Base-by-base conservation (phyloP, 2,113 vertebrate genomes). In the Indicator maculatus region DNA sequence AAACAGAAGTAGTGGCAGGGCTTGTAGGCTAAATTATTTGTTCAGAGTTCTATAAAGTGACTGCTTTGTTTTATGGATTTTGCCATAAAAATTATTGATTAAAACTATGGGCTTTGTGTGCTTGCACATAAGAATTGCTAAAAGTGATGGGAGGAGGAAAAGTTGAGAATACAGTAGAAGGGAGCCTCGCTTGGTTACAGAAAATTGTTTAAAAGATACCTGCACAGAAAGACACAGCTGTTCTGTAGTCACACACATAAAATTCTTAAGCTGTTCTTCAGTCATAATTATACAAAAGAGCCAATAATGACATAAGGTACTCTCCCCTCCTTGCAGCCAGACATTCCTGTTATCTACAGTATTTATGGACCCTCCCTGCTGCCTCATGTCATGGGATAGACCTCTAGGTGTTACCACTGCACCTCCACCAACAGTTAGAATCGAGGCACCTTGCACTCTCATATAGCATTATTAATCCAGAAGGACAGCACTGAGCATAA, bases 31-130 rank as follows among this genome's bases (percentile, higher is more conserved):
- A 33, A 85, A 81, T 77, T 81, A 81, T 28, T 93, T 89, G 30
- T n/a, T 89, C 85, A n/a, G 31, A 88, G 80, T 50, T 73, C 6
- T 55, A 66, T 16, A 80, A 83, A 79, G 36, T 41, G 36, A 72
- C 55, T 75, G 55, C 8, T 83, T 89, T 80, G 55, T 88, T 80
- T 91, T 91, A 93, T 89, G 53, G 82, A 95, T 96, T 95, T 96
- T 94, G 15, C 85, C 69, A 86, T 75, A 86, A 83, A 90, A 89
- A 18, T 18, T 93, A 82, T 76, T 59, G 92, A 96, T 92, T 66
- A 59, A 86, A 93, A 77, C n/a, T 16, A 61, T 39, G 52, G 17
- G 26, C 59, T 80, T 65, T 0, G 0, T 83, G 53, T 77, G 76
- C 33, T 59, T 69, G 64, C 69, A 93, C 38, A 81, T 72, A 67